Evolutionary conservation across 2,888 invertebrate genomes (phyloP), one percentile per base, ranked within the genome.

Genomic region (Periphyllus acericola): DNA sequence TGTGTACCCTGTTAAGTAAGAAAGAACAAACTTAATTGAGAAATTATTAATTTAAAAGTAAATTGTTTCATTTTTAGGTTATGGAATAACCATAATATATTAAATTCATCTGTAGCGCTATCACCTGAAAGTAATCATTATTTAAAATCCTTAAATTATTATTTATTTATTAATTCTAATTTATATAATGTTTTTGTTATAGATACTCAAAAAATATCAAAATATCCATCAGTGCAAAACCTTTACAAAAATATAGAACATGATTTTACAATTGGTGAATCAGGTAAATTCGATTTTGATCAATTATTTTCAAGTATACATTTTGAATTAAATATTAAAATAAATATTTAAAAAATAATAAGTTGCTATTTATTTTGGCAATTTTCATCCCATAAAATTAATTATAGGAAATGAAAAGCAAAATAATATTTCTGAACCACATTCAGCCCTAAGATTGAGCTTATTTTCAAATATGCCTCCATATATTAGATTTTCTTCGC

Each of bases 401-500:
- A 60, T 80, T 87, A n/a, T 36, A 87, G 87, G 46, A 66, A 17
- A 29, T 32, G 60, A 60, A 66, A 75, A 66, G 25, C 81, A 40
- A 74, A 60, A 66, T n/a, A 32, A 74, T 72, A 75, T 66, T 66
- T 80, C 40, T n/a, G 68, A 75, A 46, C 80, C 89, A n/a, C 90
- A 90, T 89, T 90, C 90, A n/a, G 89, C 89, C 32, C 82, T 90
- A 74, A 89, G 93, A 5, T 92, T 92, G 9, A 96, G 96, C 83
- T 92, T 96, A 2, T 97, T 97, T 91, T 94, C 95, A 0, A 92
- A 95, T 91, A 95, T 96, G 89, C 95, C 96, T 17, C 97, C 97
- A 0, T 96, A 96, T 91, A 94, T 98, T 87, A 94, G 94, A 90
- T 98, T 98, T 92, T 93, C 95, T 81, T 92, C 93, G 0, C 95